A percentile compares a stretch with the other conserved stretches of the same genome.
Conservation (phyloP, 2,797 vertebrate species). For the Tamandua tetradactyla region DNA sequence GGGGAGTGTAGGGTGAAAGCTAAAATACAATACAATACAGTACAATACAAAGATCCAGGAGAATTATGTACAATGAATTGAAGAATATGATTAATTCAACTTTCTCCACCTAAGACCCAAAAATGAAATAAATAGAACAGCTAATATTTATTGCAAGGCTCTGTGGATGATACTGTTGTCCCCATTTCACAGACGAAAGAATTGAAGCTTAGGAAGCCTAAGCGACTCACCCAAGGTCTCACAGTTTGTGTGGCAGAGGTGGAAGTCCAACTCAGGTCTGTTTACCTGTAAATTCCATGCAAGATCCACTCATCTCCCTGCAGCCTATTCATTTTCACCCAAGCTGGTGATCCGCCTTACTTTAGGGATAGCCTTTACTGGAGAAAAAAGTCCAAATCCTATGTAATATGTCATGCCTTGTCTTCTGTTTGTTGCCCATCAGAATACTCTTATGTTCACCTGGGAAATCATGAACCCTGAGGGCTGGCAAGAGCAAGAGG, state of each 20-base stretch:
- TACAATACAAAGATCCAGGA: neutral
- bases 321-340: neutral
- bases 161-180: neutral
- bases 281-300: neutral
- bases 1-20: neutral
- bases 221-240: neutral
- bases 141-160: neutral
- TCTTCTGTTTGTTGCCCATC: neutral
- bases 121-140: neutral
- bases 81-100: neutral
- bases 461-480: neutral
- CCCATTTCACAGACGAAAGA: neutral
- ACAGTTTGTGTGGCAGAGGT: neutral
- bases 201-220: neutral
- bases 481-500: neutral
- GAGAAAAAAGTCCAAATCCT: neutral
- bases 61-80: neutral
- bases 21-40: neutral
- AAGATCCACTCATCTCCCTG: neutral
- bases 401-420: neutral
- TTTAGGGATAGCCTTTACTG: neutral
- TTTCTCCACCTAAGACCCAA: neutral
- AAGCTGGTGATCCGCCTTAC: neutral
- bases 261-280: neutral
- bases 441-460: neutral